Base-by-base conservation (phyloP, 2,113 vertebrate genomes). In the Catharus minimus region DNA sequence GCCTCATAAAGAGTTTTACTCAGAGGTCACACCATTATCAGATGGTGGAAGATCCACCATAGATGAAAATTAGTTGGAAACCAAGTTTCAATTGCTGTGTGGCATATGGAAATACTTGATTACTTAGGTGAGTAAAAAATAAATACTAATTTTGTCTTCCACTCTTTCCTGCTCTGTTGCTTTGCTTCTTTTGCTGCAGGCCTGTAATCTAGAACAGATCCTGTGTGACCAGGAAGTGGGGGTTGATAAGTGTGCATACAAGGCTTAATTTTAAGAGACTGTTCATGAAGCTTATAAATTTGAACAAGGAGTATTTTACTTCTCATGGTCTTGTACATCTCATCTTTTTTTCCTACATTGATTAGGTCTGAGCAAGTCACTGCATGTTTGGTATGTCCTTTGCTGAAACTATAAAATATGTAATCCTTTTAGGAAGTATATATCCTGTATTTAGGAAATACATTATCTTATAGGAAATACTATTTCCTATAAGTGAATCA, bases 11-110 rank as follows among this genome's bases (percentile, higher is more conserved):
- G 66, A 71, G 39, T 82, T 89, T 81, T 71, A 74, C 50, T 78
- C 52, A 68, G 77, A 64, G 32, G 17, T 56, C 15, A 6, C 38
- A 68, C n/a, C 47, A 75, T 44, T 65, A 81, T 60, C 68, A 67
- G 61, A 33, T 67, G 24, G 28, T 60, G 24, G 24, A 57, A 36
- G 49, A 90, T 83, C 61, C n/a, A 64, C 36, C 13, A 27, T 17
- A 75, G 53, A 64, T 46, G 80, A 90, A 93, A 86, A 92, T 60
- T 9, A 78, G 9, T 52, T 80, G 61, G 89, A 94, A 93, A 84
- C 17, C 1, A 28, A 65, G 32, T 89, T 86, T 71, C 64, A 64
- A 78, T 75, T 92, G 43, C 53, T 83, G 13, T 15, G 19, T 88
- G 47, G 33, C 38, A 46, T 78, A 82, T 75, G 81, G 61, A 96